These are phyloP conservation scores for Chroicocephalus ridibundus DNA, from an alignment of 2,113 vertebrate genomes.

Conservation along the genomic window DNA sequence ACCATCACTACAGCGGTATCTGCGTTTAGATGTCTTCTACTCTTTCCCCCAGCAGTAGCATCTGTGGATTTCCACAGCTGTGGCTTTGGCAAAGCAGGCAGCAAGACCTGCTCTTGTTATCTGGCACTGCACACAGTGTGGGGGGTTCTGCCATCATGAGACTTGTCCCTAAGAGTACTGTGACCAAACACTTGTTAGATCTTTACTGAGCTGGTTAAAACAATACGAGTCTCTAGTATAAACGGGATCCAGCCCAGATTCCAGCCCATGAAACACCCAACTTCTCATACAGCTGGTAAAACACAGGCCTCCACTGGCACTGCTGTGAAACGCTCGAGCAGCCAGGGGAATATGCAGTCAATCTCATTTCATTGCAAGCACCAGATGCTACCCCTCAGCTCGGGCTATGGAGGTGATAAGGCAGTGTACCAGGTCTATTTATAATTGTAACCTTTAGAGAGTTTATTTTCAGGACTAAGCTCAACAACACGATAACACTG, in stretches of 20 bases:
- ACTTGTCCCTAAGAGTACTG: too few species aligned
- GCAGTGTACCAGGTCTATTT: not conserved
- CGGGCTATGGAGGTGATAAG: not conserved
- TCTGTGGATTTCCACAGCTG: not conserved
- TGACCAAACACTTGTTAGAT: not conserved
- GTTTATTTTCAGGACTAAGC: not conserved
- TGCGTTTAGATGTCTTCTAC: not conserved
- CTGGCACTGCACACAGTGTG: not conserved
- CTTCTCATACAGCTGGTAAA: not conserved
- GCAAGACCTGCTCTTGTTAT: not conserved
- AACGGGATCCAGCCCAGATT: not conserved
- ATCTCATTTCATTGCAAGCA: not conserved
- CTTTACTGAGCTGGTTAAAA: not conserved
- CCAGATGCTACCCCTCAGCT: not conserved
- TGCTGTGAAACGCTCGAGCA: not conserved
- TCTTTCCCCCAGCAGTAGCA: not conserved
- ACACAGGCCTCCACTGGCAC: not conserved
- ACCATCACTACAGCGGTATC: not conserved
- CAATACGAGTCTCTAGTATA: accelerated
- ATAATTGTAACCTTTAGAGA: not conserved
- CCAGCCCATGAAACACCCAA: not conserved
- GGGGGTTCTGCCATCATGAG: not conserved
- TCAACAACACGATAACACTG: not conserved
- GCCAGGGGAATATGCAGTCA: not conserved
- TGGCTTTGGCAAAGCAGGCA: not conserved